These are phyloP conservation scores for Hippocampus mohnikei DNA, from an alignment of 2,113 vertebrate species.

Conservation along the genomic window DNA sequence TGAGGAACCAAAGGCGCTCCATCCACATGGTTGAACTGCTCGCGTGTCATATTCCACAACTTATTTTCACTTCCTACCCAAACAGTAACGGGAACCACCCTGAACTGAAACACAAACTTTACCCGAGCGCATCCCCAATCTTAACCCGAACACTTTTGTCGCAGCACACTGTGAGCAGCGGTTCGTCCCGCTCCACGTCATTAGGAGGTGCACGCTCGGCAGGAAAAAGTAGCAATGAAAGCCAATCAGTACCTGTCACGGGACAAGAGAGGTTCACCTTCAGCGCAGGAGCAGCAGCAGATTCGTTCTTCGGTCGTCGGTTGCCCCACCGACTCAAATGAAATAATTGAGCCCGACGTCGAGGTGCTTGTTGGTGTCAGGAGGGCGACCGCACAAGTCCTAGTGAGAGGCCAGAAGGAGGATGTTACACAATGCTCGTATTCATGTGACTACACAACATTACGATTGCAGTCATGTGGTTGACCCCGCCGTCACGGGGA, in stretches of 20 bases:
- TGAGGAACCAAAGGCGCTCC: too few species aligned
- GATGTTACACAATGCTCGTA: constrained; percentile 50
- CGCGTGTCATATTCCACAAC: too few species aligned
- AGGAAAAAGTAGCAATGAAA: constrained; percentile 48
- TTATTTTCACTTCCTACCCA: too few species aligned
- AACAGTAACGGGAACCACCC: too few species aligned
- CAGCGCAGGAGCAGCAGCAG: constrained; percentile 51
- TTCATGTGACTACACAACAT: constrained; percentile 51
- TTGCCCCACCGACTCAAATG: not conserved
- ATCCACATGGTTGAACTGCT: too few species aligned
- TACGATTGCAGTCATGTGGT: constrained; percentile 47
- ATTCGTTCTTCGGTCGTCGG: constrained; percentile 21
- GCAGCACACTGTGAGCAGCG: too few species aligned
- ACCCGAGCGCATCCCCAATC: too few species aligned
- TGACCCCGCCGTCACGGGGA: not conserved
- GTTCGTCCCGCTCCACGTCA: too few species aligned
- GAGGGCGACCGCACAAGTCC: constrained; percentile 24
- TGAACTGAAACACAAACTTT: too few species aligned
- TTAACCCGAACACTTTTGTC: too few species aligned
- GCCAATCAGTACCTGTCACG: constrained; percentile 60
- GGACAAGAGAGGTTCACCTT: constrained; percentile 73
- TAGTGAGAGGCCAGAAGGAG: constrained; percentile 24
- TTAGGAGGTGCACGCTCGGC: constrained; percentile 22
- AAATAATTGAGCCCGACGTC: not conserved
- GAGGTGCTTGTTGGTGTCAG: constrained; percentile 11